phyloP scores from a whole-genome alignment of 2,888 invertebrate genomes.

The Sinelater perroti region DNA sequence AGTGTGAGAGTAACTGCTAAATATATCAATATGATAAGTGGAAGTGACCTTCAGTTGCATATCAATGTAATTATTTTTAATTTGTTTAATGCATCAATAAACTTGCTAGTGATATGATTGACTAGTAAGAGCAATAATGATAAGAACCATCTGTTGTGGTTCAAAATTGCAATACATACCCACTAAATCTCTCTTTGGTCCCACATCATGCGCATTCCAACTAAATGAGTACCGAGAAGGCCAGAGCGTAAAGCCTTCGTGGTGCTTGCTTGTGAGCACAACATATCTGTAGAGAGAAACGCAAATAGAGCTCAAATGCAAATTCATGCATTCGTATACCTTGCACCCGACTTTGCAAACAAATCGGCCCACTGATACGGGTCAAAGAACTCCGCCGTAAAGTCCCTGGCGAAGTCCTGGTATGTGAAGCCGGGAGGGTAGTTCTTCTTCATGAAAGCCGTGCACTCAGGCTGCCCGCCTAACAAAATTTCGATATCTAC shows the following conservation, averaged over 20 bases:
- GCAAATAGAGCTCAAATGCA: background rate
- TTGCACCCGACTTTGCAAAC: constrained; percentile 86
- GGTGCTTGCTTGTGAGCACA: constrained; percentile 85
- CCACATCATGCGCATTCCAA: constrained; percentile 84
- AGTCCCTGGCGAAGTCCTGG: constrained; percentile 89
- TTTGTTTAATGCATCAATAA: no score
- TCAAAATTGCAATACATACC: constrained; percentile 65
- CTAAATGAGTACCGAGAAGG: constrained; percentile 80
- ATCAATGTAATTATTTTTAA: background rate
- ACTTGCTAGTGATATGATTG: no score
- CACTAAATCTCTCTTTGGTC: constrained; percentile 80
- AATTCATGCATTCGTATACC: constrained; percentile 62
- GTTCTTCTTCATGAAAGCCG: constrained; percentile 80
- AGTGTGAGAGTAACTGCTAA: background rate
- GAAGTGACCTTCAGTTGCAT: background rate
- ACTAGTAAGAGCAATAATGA: no score
- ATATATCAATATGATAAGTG: background rate
- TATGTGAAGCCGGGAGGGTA: constrained; percentile 88
- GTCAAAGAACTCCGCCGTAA: constrained; percentile 90
- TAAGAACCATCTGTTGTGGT: no score
- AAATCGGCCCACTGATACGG: constrained; percentile 85
- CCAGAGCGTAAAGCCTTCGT: constrained; percentile 85
- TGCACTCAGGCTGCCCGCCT: constrained; percentile 1
- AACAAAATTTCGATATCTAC: background rate
- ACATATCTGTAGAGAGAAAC: constrained; percentile 68